Evolutionary conservation across 2,113 vertebrate genomes (phyloP).

Genomic region (Todiramphus chloris): DNA sequence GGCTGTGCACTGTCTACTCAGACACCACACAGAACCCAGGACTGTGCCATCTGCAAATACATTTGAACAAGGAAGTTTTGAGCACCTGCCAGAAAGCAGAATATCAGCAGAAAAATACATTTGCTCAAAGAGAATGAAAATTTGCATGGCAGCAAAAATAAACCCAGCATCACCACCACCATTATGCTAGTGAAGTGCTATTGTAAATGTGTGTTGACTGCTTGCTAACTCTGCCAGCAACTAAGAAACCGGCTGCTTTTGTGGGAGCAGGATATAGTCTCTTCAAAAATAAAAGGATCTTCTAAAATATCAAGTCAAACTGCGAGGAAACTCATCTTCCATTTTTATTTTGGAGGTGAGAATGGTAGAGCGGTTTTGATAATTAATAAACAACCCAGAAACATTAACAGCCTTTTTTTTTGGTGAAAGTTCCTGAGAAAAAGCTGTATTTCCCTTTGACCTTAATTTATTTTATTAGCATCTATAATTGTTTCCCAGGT

Average conservation of each 20-base stretch:
- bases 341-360: background rate
- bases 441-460: background rate
- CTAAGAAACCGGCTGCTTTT: background rate
- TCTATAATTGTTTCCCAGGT: background rate
- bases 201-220: background rate
- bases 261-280: background rate
- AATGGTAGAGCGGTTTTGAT: background rate
- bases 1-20: conserved; percentile 6
- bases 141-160: conserved; percentile 50
- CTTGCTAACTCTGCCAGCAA: background rate
- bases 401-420: background rate
- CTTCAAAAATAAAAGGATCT: background rate
- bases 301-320: background rate
- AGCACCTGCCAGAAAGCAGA: conserved; percentile 46
- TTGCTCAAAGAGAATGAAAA: conserved; percentile 35
- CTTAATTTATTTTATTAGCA: conserved; percentile 1
- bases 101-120: conserved; percentile 41
- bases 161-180: background rate
- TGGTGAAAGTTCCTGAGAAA: background rate
- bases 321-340: background rate
- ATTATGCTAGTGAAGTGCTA: background rate
- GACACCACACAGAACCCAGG: background rate
- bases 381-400: background rate
- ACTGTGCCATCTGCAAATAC: conserved; percentile 37
- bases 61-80: conserved; percentile 34